phyloP scores from a whole-genome alignment of 2,888 invertebrate species.

The Eristalinus sepulchralis region DNA sequence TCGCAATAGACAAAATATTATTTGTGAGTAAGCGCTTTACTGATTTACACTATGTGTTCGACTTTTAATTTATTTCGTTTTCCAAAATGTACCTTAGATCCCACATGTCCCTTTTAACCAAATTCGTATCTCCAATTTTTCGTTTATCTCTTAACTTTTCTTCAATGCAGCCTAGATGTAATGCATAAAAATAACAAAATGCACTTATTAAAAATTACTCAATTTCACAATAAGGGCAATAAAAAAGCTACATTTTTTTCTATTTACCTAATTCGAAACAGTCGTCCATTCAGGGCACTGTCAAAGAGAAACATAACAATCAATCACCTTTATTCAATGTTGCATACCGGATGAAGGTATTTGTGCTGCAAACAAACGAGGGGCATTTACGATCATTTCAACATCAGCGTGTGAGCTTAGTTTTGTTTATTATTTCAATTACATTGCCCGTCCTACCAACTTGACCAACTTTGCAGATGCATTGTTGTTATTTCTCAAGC shows the following conservation, averaged over 20 bases:
- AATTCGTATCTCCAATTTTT: too few species aligned
- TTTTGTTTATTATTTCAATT: background rate
- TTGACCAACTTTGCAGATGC: slow-evolving; percentile 18
- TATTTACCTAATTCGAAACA: background rate
- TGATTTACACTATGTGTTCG: too few species aligned
- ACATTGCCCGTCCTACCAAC: background rate
- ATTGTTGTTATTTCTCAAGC: slow-evolving; percentile 11
- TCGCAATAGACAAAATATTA: too few species aligned
- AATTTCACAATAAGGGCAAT: background rate
- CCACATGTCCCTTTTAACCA: too few species aligned
- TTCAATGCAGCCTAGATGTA: too few species aligned
- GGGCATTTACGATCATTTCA: background rate
- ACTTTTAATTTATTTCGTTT: too few species aligned
- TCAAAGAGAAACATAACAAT: background rate
- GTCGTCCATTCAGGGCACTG: background rate
- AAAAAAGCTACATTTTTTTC: background rate
- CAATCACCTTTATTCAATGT: background rate
- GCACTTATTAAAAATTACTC: background rate
- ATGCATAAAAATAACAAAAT: too few species aligned
- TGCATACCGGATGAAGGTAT: background rate
- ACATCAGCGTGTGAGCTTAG: background rate
- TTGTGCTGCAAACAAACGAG: background rate
- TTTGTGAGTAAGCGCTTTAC: too few species aligned
- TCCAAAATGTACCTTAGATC: too few species aligned
- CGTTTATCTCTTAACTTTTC: too few species aligned